These are phyloP conservation scores for Chauna torquata DNA, from an alignment of 2,113 vertebrate genomes.

Conservation along the genomic window DNA sequence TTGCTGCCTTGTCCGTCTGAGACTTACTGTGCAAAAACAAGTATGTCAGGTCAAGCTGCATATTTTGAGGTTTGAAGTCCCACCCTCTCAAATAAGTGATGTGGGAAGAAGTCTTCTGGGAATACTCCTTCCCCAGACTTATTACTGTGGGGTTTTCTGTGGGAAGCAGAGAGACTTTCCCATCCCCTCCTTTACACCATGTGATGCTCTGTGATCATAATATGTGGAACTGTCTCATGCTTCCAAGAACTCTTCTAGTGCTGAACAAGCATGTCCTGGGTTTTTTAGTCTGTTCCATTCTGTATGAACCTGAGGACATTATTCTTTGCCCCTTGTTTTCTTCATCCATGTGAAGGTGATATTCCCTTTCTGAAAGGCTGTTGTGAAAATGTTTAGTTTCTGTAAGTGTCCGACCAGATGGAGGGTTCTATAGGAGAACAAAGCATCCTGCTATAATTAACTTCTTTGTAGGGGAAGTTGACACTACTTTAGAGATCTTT, in stretches of 20 bases:
- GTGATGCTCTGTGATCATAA: slow-evolving; percentile 42
- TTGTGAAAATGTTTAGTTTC: background rate
- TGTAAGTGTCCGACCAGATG: background rate
- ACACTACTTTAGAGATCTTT: background rate
- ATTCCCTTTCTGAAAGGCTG: slow-evolving; percentile 6
- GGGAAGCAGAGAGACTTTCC: slow-evolving; percentile 59
- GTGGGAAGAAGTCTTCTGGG: slow-evolving; percentile 59
- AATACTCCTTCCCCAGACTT: slow-evolving; percentile 58
- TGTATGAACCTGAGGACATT: background rate
- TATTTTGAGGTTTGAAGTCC: slow-evolving; percentile 63
- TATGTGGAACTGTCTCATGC: slow-evolving; percentile 44
- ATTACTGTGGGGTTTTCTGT: slow-evolving; percentile 52
- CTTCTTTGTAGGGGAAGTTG: background rate
- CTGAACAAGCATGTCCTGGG: slow-evolving; percentile 2
- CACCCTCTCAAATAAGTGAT: slow-evolving; percentile 58
- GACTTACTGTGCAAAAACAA: slow-evolving; percentile 30
- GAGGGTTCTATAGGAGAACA: background rate
- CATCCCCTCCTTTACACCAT: slow-evolving; percentile 45
- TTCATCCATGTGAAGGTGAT: background rate
- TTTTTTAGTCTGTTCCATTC: background rate
- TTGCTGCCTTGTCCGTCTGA: slow-evolving; percentile 42
- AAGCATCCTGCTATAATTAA: background rate
- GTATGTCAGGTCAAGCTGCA: slow-evolving; percentile 61
- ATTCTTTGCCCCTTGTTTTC: background rate
- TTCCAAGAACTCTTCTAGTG: slow-evolving; percentile 45